phyloP scores from a whole-genome alignment of 2,797 vertebrate species.

The Hydrophis major region DNA sequence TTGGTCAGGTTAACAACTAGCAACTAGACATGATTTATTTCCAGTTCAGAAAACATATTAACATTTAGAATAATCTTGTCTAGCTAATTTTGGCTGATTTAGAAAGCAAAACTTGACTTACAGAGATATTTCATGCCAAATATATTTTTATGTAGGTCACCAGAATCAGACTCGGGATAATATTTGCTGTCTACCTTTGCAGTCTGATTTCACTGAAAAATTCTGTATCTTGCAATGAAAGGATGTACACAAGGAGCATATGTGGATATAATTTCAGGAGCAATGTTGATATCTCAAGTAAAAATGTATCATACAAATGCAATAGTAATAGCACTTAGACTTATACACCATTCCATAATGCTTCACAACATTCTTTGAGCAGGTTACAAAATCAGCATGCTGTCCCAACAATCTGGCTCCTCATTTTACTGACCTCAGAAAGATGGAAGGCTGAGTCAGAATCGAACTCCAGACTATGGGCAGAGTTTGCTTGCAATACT shows the following conservation, averaged over 20 bases:
- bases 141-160: neutral
- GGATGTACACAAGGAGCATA: neutral
- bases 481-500: too few relatives aligned
- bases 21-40: neutral
- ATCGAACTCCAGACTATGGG: neutral
- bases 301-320: neutral
- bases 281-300: neutral
- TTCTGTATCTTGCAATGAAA: neutral
- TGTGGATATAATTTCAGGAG: neutral
- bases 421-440: neutral
- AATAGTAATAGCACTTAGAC: neutral
- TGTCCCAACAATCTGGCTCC: neutral
- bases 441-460: neutral
- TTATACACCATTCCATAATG: neutral
- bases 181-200: neutral
- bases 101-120: neutral
- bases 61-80: neutral
- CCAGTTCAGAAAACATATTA: neutral
- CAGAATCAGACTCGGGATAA: neutral
- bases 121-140: neutral
- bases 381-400: neutral
- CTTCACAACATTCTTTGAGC: neutral
- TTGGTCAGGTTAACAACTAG: neutral
- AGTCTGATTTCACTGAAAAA: neutral
- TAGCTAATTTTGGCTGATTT: neutral